Evolutionary conservation across 2,797 vertebrate species (phyloP).

Genomic region (Aeoliscus strigatus): DNA sequence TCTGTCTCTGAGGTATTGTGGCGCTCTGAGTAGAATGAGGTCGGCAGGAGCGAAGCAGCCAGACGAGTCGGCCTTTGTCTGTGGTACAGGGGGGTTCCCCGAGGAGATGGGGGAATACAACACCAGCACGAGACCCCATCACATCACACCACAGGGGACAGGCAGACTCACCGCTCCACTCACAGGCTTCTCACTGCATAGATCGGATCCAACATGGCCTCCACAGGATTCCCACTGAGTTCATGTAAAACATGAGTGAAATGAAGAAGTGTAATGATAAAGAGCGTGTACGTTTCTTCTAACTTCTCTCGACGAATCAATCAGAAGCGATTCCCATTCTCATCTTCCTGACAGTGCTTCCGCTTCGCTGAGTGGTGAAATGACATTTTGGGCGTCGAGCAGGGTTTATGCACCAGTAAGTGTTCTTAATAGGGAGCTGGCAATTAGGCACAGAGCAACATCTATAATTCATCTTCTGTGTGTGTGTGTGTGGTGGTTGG

Average conservation of each 20-base stretch:
- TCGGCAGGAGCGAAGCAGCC: conserved; percentile 33
- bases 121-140: conserved; percentile 54
- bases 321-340: conserved; percentile 42
- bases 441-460: conserved; percentile 48
- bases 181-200: conserved; percentile 62
- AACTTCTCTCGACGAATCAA: too few relatives aligned
- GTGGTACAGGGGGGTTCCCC: conserved; percentile 34
- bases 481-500: too few relatives aligned
- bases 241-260: too few relatives aligned
- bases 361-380: conserved; percentile 61
- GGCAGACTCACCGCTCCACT: conserved; percentile 47
- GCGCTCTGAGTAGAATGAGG: conserved; percentile 54
- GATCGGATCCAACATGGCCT: too few relatives aligned
- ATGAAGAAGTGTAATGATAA: too few relatives aligned
- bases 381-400: conserved; percentile 48
- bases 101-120: conserved; percentile 20
- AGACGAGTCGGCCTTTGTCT: conserved; percentile 39
- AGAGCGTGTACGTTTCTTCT: too few relatives aligned
- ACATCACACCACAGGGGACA: conserved; percentile 57
- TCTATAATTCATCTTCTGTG: conserved; percentile 54
- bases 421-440: conserved; percentile 45
- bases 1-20: conserved; percentile 3
- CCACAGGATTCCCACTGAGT: conserved; percentile 53
- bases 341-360: conserved; percentile 46
- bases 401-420: conserved; percentile 46